Percentiles rank a stretch among this genome's conserved stretches.
phyloP scores from a whole-genome alignment of 2,888 invertebrate species.

The Caenorhabditis sp. region DNA sequence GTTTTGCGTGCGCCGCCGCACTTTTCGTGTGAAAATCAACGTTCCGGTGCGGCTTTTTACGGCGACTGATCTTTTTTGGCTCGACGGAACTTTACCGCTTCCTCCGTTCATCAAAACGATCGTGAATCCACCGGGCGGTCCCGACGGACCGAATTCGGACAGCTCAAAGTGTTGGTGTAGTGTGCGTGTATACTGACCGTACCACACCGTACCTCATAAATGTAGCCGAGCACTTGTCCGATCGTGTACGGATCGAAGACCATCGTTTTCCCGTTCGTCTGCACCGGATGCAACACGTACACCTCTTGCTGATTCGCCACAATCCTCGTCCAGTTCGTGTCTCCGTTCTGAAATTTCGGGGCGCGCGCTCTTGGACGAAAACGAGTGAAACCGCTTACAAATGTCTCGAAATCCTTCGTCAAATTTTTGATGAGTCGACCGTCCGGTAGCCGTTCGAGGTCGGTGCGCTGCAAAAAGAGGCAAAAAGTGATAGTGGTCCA shows the following conservation, averaged over 20 bases:
- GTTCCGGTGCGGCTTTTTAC: too few species aligned
- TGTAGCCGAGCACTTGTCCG: conserved; percentile 24
- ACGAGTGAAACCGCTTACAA: too few species aligned
- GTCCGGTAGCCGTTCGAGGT: too few species aligned
- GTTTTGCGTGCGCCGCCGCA: too few species aligned
- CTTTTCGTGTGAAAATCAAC: too few species aligned
- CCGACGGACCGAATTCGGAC: background rate
- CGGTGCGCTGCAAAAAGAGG: too few species aligned
- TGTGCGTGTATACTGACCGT: background rate
- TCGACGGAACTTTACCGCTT: background rate
- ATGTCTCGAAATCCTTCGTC: too few species aligned
- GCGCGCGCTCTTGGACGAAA: background rate
- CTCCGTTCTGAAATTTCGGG: too few species aligned
- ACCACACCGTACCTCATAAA: conserved; percentile 19
- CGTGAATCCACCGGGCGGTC: conserved; percentile 5
- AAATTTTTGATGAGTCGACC: too few species aligned
- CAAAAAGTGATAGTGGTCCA: too few species aligned
- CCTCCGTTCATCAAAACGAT: background rate
- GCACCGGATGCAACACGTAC: conserved; percentile 14
- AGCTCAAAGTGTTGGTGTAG: background rate
- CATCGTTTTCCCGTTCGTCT: background rate
- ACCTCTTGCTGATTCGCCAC: conserved; percentile 10
- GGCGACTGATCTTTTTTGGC: background rate
- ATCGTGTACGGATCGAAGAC: conserved; percentile 24
- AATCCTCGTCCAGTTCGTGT: too few species aligned